phyloP scores from a whole-genome alignment of 2,113 vertebrate genomes.

The Hiodon alosoides region DNA sequence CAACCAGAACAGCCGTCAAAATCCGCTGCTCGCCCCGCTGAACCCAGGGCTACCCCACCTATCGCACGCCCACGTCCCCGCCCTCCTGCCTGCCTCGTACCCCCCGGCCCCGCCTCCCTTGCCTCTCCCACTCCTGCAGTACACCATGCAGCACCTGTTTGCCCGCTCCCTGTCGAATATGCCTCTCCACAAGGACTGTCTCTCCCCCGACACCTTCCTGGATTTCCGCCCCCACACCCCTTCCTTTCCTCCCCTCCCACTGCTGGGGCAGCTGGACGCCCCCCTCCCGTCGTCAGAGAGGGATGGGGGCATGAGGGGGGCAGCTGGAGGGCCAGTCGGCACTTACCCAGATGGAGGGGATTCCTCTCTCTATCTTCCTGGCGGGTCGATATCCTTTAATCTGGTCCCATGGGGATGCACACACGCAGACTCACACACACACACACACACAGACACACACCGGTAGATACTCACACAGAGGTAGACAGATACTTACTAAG shows the following conservation, averaged over 20 bases:
- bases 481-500: no score
- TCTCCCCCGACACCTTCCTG: slow-evolving; percentile 55
- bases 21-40: slow-evolving; percentile 38
- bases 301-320: slow-evolving; percentile 57
- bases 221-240: slow-evolving; percentile 56
- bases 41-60: slow-evolving; percentile 47
- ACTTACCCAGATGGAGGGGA: slow-evolving; percentile 59
- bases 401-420: background rate
- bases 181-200: slow-evolving; percentile 57
- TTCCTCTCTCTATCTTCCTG: slow-evolving; percentile 53
- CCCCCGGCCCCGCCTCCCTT: slow-evolving; percentile 41
- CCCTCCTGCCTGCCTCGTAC: slow-evolving; percentile 42
- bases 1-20: slow-evolving; percentile 39
- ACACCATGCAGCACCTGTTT: slow-evolving; percentile 73
- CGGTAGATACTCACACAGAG: no score
- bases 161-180: slow-evolving; percentile 57
- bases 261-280: slow-evolving; percentile 58
- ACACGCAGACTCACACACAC: background rate
- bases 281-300: slow-evolving; percentile 40
- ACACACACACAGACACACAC: no score
- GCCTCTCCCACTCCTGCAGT: slow-evolving; percentile 61
- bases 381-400: slow-evolving; percentile 65
- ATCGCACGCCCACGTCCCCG: slow-evolving; percentile 42
- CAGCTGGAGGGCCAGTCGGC: slow-evolving; percentile 33
- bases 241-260: slow-evolving; percentile 52